phyloP scores from a whole-genome alignment of 2,113 vertebrate species.

The Amblyornis subalaris region DNA sequence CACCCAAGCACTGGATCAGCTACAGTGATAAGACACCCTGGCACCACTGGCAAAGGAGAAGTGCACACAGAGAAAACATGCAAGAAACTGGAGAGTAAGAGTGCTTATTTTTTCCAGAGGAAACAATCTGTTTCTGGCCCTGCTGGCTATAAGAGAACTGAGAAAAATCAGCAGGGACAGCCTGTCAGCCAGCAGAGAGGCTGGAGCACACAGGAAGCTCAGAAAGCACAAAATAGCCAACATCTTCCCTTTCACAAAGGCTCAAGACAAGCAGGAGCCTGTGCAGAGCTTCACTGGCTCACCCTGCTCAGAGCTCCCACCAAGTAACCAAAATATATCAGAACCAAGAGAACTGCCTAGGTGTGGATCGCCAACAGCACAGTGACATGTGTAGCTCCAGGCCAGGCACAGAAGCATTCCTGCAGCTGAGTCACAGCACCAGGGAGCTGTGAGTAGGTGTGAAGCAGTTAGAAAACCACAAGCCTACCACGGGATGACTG shows the following conservation, averaged over 20 bases:
- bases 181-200: background rate
- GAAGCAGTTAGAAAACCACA: background rate
- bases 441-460: background rate
- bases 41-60: background rate
- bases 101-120: background rate
- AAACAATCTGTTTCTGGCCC: background rate
- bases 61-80: background rate
- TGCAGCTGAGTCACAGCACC: slow-evolving; percentile 25
- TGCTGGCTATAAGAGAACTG: background rate
- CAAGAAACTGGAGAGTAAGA: background rate
- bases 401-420: background rate
- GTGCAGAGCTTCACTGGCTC: background rate
- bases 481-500: background rate
- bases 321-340: background rate
- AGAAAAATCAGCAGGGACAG: background rate
- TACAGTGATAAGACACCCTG: background rate
- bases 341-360: background rate
- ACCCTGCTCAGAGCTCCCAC: background rate
- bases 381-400: background rate
- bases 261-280: background rate
- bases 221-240: background rate
- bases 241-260: background rate
- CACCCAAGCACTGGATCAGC: background rate
- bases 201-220: background rate
- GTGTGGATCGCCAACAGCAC: background rate